Evolutionary conservation across 30 jellyfish, hydroid and myxozoan genomes (phyloP).

Genomic region (Turritopsis rubra): DNA sequence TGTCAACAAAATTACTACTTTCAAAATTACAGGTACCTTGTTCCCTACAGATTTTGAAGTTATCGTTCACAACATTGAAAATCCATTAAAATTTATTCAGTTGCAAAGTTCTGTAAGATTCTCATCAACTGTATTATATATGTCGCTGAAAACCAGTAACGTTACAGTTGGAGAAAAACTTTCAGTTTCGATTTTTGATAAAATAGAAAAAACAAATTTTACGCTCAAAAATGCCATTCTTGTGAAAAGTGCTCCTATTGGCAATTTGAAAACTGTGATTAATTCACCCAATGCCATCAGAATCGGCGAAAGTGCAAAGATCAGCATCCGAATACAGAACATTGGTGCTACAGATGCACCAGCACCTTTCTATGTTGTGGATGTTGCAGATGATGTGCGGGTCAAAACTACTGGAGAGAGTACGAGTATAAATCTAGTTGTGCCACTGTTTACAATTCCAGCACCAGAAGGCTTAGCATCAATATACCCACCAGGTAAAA

Average conservation of each 20-base stretch:
- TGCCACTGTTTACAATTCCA: neutral
- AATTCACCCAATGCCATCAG: slow-evolving; percentile 29
- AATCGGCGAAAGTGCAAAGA: slow-evolving; percentile 12
- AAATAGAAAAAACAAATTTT: neutral
- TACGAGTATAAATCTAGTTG: neutral
- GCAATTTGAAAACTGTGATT: slow-evolving; percentile 8
- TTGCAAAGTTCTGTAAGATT: neutral
- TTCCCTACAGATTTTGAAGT: slow-evolving; percentile 20
- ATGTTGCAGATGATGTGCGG: slow-evolving; percentile 18
- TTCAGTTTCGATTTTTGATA: neutral
- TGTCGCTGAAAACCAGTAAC: slow-evolving; percentile 1
- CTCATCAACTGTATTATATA: slow-evolving; percentile 29
- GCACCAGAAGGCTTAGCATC: slow-evolving; percentile 39
- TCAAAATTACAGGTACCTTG: slow-evolving; percentile 18
- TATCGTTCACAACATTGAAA: neutral
- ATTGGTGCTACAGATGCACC: slow-evolving; percentile 27
- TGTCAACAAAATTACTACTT: neutral
- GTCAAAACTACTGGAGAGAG: neutral
- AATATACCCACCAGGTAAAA: slow-evolving; percentile 8
- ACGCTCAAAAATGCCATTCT: neutral
- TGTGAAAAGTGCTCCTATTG: slow-evolving; percentile 16
- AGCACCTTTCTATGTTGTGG: slow-evolving; percentile 7
- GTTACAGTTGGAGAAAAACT: slow-evolving; percentile 6
- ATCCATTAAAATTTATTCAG: neutral
- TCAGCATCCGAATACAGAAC: slow-evolving; percentile 16